A percentile compares a stretch with the other conserved stretches of the same genome.
phyloP scores from a whole-genome alignment of 2,797 vertebrate genomes.

The Paratrypauchen microcephalus region DNA sequence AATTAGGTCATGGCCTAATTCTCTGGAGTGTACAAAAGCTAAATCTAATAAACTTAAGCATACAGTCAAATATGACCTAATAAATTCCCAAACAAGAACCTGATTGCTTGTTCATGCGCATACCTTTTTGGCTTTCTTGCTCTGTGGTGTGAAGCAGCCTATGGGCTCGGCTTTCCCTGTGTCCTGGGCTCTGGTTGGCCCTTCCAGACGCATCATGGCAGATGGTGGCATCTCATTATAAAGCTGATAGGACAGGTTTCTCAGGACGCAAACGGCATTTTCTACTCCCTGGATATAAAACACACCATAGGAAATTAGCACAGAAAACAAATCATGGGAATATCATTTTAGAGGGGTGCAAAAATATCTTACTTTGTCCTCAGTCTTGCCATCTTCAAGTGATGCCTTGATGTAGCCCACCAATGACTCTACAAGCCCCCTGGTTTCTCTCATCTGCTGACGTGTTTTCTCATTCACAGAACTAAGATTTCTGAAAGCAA shows the following conservation, averaged over 20 bases:
- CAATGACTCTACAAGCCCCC: conserved; percentile 84
- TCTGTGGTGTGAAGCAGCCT: conserved; percentile 92
- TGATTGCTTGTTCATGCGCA: neutral
- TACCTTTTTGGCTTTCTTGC: conserved; percentile 89
- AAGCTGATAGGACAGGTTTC: conserved; percentile 94
- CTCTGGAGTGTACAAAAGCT: neutral
- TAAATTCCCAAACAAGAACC: neutral
- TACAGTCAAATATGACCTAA: neutral
- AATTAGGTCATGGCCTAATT: neutral
- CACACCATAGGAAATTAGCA: conserved; percentile 4
- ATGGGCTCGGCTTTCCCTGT: conserved; percentile 71
- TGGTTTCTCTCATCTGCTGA: conserved; percentile 83
- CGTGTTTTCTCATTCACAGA: conserved; percentile 88
- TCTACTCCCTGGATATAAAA: conserved; percentile 84
- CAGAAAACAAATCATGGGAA: neutral
- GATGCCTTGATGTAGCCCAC: conserved; percentile 81
- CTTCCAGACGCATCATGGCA: conserved; percentile 77
- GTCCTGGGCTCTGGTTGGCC: conserved; percentile 64
- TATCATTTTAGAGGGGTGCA: neutral
- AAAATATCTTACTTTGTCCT: conserved; percentile 84
- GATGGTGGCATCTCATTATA: conserved; percentile 86
- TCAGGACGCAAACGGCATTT: conserved; percentile 88
- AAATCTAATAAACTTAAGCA: neutral
- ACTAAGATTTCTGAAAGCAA: conserved; percentile 88
- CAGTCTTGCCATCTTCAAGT: conserved; percentile 74